Evolutionary conservation across 2,797 vertebrate species (phyloP), one percentile per base, ranked within the genome.

Genomic region (Odontamblyopus lacepedii): DNA sequence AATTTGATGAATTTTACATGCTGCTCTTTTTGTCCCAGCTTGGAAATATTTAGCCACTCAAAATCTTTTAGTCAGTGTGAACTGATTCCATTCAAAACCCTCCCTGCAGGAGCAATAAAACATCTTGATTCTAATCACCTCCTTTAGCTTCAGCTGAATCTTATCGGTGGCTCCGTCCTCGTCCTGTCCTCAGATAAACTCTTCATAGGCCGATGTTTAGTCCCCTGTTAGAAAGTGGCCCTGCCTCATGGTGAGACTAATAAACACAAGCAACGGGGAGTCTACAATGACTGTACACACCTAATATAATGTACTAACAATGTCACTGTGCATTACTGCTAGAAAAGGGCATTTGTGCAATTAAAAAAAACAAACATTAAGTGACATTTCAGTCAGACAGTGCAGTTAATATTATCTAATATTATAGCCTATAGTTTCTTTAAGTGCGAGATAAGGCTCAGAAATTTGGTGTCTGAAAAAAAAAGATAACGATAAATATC

Each of bases 1-100:
- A 44, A 13, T 16, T 48, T 48, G 44, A 48, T 48, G 2, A 48
- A 48, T 13, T 48, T 48, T 48, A 48, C 44, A 48, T 44, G 41
- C 41, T 44, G 41, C 16, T 4, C 15, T 48, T 48, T 48, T 48
- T 15, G 12, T 4, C 44, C 44, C 44, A 48, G 44, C 44, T 48
- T 23, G 9, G 38, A 26, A 27, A 12, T 23, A 29, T 66, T 53
- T 30, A 9, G 26, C 26, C 11, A 12, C 38, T 32, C 30, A 35
- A 62, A 62, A 63, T 32, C 59, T 61, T 32, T 19, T 32, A 29
- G 44, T 19, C 61, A 35, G 0, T 23, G 26, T 53, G 30, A 67
- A 44, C 32, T 6, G 59, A 63, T 41, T 50, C 18, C 64, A 50
- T 74, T 29, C 72, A 60, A 77, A 75, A 70, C 8, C 32, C 7